phyloP scores from a whole-genome alignment of 2,888 invertebrate genomes.

The Oscheius onirici region DNA sequence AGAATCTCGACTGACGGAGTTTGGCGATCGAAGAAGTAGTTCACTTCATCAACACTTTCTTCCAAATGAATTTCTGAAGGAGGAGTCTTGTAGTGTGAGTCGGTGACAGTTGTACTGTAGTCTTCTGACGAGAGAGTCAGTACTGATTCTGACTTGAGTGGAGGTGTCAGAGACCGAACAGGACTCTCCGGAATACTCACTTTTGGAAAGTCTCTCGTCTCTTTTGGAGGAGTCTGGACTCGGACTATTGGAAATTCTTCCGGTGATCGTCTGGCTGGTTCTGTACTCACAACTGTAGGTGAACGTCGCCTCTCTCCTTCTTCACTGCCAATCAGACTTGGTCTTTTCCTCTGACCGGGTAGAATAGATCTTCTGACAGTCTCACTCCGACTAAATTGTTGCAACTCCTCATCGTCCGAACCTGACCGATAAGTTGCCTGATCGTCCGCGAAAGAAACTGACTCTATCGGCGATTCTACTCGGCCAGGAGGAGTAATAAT shows the following conservation, averaged over 20 bases:
- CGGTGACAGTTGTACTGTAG: too few species aligned
- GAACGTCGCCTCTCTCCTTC: not conserved
- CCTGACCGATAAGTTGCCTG: not conserved
- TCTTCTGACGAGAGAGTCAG: too few species aligned
- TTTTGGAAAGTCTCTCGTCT: conserved; percentile 1
- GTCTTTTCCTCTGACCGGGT: conserved; percentile 3
- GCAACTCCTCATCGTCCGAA: conserved; percentile 3
- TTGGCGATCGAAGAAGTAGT: not conserved
- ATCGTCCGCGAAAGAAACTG: not conserved
- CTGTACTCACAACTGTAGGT: not conserved
- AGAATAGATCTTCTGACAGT: conserved; percentile 19
- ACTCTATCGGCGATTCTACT: not conserved
- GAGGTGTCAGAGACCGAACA: not conserved
- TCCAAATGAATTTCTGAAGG: not conserved
- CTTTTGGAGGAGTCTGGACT: not conserved
- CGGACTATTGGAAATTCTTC: not conserved
- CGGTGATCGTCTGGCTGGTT: not conserved
- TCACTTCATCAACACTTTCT: not conserved
- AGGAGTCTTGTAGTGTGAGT: not conserved
- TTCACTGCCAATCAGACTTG: not conserved
- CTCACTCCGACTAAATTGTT: conserved; percentile 5
- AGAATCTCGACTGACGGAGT: too few species aligned
- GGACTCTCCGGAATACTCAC: not conserved
- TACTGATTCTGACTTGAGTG: too few species aligned
- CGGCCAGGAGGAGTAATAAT: not conserved